Conservation (phyloP, 2,888 invertebrate species). For the Phyllotreta cruciferae region DNA sequence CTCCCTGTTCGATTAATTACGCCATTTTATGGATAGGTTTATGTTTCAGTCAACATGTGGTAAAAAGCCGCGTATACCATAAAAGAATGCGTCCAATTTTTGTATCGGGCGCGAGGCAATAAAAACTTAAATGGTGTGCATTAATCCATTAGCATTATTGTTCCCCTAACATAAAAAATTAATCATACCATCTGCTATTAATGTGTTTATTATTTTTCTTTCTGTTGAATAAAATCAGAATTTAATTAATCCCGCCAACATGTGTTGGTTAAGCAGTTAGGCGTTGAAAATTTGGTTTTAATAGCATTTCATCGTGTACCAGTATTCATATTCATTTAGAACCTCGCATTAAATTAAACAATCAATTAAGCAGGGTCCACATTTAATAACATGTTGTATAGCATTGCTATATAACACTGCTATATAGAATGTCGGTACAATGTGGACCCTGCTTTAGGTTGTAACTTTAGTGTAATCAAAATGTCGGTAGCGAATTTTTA, state of each 20-base stretch:
- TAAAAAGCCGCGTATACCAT: too few relatives aligned
- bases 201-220: slow-evolving; percentile 7
- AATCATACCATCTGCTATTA: slow-evolving; percentile 10
- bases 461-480: not conserved
- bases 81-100: too few relatives aligned
- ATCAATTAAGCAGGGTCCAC: too few relatives aligned
- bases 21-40: too few relatives aligned
- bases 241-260: slow-evolving; percentile 1
- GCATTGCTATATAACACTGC: too few relatives aligned
- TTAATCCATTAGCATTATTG: slow-evolving; percentile 1
- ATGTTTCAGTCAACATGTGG: too few relatives aligned
- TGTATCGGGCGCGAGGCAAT: not conserved
- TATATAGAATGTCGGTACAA: too few relatives aligned
- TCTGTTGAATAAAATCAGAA: slow-evolving; percentile 1
- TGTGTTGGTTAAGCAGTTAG: not conserved
- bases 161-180: slow-evolving; percentile 9
- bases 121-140: too few relatives aligned
- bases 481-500: too few relatives aligned
- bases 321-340: not conserved
- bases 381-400: too few relatives aligned
- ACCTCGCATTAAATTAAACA: not conserved
- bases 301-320: not conserved
- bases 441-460: too few relatives aligned
- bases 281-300: not conserved
- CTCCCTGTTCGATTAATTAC: too few relatives aligned